phyloP scores from a whole-genome alignment of 2,797 vertebrate species.

The Limnodromus scolopaceus region DNA sequence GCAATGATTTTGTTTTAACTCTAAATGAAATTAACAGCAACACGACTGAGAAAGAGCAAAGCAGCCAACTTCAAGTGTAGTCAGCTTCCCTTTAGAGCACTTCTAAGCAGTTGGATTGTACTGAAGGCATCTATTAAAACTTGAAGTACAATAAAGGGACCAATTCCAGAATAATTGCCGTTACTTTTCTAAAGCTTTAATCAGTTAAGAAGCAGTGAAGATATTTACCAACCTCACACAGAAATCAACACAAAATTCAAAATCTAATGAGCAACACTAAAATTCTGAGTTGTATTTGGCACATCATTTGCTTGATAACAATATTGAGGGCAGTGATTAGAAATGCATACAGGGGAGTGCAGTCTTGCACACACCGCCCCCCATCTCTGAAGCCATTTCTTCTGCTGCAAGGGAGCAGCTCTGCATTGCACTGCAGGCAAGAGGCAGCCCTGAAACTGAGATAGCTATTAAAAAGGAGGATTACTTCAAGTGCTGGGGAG shows the following conservation, averaged over 20 bases:
- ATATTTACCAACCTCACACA: background rate
- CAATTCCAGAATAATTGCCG: background rate
- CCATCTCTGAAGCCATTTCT: background rate
- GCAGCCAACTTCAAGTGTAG: background rate
- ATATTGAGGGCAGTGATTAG: background rate
- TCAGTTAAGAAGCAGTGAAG: background rate
- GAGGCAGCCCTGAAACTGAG: background rate
- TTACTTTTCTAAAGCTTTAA: background rate
- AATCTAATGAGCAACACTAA: background rate
- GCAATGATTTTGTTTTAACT: conserved; percentile 7
- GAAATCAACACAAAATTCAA: background rate
- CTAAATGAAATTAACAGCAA: conserved; percentile 31
- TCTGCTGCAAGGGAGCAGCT: background rate
- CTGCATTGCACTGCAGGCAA: background rate
- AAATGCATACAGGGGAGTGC: background rate
- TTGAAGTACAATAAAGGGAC: conserved; percentile 7
- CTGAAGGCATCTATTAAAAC: conserved; percentile 27
- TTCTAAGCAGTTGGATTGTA: background rate
- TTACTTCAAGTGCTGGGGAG: conserved; percentile 40
- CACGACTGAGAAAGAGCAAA: background rate
- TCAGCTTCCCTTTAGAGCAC: conserved; percentile 24
- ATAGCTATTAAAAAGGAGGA: background rate
- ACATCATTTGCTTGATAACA: background rate
- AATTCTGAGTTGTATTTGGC: background rate
- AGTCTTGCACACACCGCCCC: too few species aligned